Evolutionary conservation across 1,140 invertebrate species (phyloP).

Genomic region (Calliphora vicina): DNA sequence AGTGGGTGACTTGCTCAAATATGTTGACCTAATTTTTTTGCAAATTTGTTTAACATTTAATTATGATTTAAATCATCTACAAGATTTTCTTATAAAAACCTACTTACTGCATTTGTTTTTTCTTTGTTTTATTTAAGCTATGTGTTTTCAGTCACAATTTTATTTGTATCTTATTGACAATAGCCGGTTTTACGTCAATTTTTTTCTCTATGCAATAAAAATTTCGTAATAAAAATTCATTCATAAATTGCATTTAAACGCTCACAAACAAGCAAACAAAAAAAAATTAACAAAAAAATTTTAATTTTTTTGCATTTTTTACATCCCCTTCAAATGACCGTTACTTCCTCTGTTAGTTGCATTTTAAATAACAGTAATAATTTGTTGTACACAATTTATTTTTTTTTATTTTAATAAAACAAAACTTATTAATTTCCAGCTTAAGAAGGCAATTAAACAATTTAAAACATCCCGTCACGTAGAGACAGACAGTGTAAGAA

Average conservation of each 20-base stretch:
- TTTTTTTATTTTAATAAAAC: background rate
- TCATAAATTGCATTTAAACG: background rate
- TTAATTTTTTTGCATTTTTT: background rate
- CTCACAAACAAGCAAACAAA: background rate
- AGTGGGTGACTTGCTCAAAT: no score
- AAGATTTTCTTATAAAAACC: no score
- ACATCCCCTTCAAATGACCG: background rate
- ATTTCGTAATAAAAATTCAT: background rate
- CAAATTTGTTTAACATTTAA: no score
- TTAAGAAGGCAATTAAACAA: slow-evolving; percentile 55
- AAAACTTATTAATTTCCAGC: slow-evolving; percentile 35
- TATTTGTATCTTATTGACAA: no score
- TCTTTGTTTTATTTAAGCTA: no score
- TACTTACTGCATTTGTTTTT: no score
- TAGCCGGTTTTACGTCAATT: background rate
- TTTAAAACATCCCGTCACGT: slow-evolving; percentile 62
- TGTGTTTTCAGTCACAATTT: no score
- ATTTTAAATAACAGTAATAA: slow-evolving; percentile 33
- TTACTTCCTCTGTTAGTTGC: slow-evolving; percentile 20
- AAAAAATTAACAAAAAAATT: background rate
- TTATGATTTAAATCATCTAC: no score
- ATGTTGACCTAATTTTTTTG: no score
- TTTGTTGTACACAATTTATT: slow-evolving; percentile 6
- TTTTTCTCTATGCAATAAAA: background rate
- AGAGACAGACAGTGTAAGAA: background rate